Evolutionary conservation across 2,113 vertebrate species (phyloP), one percentile per base, ranked within the genome.

Genomic region (Pluvialis apricaria): DNA sequence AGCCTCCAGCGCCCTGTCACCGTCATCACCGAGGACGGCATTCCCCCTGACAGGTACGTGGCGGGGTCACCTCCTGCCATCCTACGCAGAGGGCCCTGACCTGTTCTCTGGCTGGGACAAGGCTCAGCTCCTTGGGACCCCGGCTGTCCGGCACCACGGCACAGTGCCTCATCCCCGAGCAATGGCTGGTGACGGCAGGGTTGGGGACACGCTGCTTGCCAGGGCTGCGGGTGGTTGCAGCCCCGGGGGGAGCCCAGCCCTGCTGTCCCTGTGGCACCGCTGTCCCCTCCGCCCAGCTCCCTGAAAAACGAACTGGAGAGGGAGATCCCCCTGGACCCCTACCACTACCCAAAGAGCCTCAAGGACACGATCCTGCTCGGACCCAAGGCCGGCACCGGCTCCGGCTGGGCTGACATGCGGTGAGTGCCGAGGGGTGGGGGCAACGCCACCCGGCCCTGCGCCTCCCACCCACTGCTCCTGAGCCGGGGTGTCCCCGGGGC

Each of bases 11-110:
- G 4, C 54, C 71, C 64, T 4, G 58, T 80, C 19, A 11, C 57
- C 0, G 94, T 19, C 57, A 34, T 34, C 13, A 96, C 98, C 1
- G 98, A 98, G 94, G 98, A 99, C 1, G 99, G 99, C 58, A 7
- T 96, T 45, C 97, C 10, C 65, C 98, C 99, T 0, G 44, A 98
- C 32, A 93, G 97, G 99, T 99, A 98, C 0, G 18, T 72, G 52
- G 18, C 0, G 4, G 36, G 45, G 32, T 45, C 65, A 22, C 49
- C 60, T 31, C 25, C 60, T 92, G 81, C 84, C 47, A 18, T 45
- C 28, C 65, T 9, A 13, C 1, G 0, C 2, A 2, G 42, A 44
- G 62, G 32, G 16, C 13, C 20, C 40, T 25, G 22, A 57, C 28
- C 13, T 66, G 7, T 60, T 51, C 44, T 81, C 34, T 4, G 6